These are phyloP conservation scores for Poecilobothrus nobilitatus DNA, from an alignment of 2,888 invertebrate species.

Conservation along the genomic window DNA sequence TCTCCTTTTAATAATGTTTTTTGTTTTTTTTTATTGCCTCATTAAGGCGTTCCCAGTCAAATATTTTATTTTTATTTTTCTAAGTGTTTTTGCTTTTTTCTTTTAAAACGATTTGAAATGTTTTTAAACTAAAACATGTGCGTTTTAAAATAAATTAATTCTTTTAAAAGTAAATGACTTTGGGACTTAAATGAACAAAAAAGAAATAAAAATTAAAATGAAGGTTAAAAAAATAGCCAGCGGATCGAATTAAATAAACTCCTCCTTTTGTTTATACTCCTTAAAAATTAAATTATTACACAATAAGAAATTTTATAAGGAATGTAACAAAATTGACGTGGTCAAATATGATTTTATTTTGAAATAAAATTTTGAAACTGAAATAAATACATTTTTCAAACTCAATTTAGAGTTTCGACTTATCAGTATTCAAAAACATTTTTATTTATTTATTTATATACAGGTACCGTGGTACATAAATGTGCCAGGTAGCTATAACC, in stretches of 20 bases:
- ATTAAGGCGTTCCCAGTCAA: neutral
- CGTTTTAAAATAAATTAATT: neutral
- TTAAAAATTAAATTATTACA: neutral
- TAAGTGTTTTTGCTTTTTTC: neutral
- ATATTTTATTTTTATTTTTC: neutral
- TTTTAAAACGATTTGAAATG: neutral
- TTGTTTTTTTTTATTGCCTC: neutral
- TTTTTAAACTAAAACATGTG: neutral
- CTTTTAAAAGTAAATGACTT: neutral
- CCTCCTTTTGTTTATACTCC: neutral
- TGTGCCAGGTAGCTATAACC: no score
- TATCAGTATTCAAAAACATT: no score
- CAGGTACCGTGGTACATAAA: no score
- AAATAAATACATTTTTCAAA: no score
- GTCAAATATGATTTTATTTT: no score
- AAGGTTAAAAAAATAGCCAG: neutral
- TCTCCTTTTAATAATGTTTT: neutral
- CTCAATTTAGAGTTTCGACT: no score
- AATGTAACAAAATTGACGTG: no score
- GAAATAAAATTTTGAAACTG: no score
- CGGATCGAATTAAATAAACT: constrained; percentile 4
- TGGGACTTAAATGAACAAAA: neutral
- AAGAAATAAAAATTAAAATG: neutral
- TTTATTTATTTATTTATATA: no score
- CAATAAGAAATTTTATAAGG: no score